Base-by-base conservation (phyloP, 2,888 invertebrate species). In the Sphaeridia pumilis region DNA sequence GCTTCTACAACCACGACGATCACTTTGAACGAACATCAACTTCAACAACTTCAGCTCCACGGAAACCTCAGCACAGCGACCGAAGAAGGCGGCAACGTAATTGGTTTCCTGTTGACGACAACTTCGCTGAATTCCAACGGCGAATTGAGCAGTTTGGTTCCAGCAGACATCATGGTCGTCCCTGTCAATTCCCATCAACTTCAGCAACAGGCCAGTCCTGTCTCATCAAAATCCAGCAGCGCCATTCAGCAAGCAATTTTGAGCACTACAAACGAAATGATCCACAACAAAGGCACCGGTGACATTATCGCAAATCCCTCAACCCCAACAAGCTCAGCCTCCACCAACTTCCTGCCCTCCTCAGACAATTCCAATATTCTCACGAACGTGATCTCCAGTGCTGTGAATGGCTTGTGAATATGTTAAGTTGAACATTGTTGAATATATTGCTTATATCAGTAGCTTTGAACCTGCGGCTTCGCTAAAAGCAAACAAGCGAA, bases 101-200 rank as follows among this genome's bases (percentile, higher is more conserved):
- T 61, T 36, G 60, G 60, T 20, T 61, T 58, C 45, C 43, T 63
- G 12, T 46, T 63, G 14, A 58, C 63, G 20, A 56, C 60, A 4
- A 55, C 56, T 0, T 48, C 55, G 7, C 46, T 56, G 24, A 54
- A 52, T 12, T 49, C 55, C 25, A 56, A 57, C 27, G 55, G 54
- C 2, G 59, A 60, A 17, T 31, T 59, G 2, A 54, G 58, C 1
- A 50, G 51, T 46, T 27, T 58, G 12, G 49, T 57, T 43, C 55
- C 59, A 34, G 50, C 57, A 17, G 59, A 61, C 36, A 51, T 59
- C 14, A 57, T 59, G 4, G 49, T 59, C 42, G 49, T 54, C 14
- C 54, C 50, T 25, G 26, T 46, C 3, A 21, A 43, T 21, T 35
- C 34, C n/a, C 50, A 36, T 14, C 46, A 46, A 26, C 3, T 10